Evolutionary conservation across 2,113 vertebrate genomes (phyloP).

Genomic region (Psilopogon haemacephalus): DNA sequence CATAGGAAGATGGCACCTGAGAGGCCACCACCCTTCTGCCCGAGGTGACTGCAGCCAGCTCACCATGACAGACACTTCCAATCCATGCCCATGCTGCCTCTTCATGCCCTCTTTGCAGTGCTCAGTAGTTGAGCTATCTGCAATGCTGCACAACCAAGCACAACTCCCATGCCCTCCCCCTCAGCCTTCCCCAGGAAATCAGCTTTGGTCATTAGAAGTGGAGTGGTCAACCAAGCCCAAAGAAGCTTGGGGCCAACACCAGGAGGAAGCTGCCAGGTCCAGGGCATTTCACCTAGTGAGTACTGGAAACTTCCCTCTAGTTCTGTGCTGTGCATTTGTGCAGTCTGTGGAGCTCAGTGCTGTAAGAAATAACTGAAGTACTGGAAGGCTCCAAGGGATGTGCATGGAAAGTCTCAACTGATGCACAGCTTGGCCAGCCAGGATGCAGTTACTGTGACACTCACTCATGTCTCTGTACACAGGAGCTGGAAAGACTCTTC

Average conservation of each 20-base stretch:
- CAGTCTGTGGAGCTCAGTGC: not conserved
- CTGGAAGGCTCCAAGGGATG: not conserved
- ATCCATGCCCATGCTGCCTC: not conserved
- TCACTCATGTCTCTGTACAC: not conserved
- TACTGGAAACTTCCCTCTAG: not conserved
- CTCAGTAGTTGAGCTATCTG: not conserved
- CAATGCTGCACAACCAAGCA: not conserved
- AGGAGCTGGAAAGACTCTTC: not conserved
- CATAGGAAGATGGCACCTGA: not conserved
- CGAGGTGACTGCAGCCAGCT: not conserved
- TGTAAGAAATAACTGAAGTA: not conserved
- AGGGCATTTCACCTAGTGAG: not conserved
- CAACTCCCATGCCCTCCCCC: not conserved
- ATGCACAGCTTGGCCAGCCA: not conserved
- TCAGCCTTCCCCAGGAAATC: not conserved
- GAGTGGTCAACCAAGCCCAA: not conserved
- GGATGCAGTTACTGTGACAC: not conserved
- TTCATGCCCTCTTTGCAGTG: not conserved
- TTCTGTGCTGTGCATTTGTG: not conserved
- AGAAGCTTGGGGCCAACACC: not conserved
- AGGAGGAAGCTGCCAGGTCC: not conserved
- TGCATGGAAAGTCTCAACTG: not conserved
- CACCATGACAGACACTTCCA: rapidly evolving
- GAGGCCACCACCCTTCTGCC: not conserved
- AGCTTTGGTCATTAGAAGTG: not conserved